A percentile compares a stretch with the other conserved stretches of the same genome.
phyloP scores from a whole-genome alignment of 2,888 invertebrate species.

The Petrolisthes cinctipes region DNA sequence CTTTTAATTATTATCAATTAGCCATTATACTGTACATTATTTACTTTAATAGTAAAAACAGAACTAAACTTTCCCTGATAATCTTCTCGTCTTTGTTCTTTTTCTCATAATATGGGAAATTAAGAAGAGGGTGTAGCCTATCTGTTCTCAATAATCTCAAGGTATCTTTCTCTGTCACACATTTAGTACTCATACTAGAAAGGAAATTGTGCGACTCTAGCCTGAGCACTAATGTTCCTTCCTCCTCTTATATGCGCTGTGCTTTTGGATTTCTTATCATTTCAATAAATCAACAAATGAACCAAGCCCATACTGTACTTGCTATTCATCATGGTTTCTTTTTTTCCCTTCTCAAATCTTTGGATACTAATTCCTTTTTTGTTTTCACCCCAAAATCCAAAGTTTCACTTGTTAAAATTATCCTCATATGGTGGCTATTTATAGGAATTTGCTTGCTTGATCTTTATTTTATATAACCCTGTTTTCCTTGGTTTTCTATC shows the following conservation, averaged over 20 bases:
- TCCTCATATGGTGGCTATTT: background rate
- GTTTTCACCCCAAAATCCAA: background rate
- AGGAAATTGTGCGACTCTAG: background rate
- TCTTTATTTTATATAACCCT: slow-evolving; percentile 4
- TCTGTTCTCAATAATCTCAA: slow-evolving; percentile 15
- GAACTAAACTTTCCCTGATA: too few relatives aligned
- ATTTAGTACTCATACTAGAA: slow-evolving; percentile 8
- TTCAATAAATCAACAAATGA: too few relatives aligned
- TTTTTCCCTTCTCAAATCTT: background rate
- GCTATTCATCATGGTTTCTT: background rate
- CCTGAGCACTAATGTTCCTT: background rate
- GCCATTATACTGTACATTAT: too few relatives aligned
- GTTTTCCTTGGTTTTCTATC: background rate
- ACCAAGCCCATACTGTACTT: background rate
- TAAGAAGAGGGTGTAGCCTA: background rate
- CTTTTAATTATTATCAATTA: too few relatives aligned
- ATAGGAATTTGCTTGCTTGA: background rate
- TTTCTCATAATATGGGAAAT: background rate
- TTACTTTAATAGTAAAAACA: too few relatives aligned
- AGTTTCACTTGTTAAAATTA: background rate
- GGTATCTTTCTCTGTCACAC: background rate
- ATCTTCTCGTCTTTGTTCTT: too few relatives aligned
- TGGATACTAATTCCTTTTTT: too few relatives aligned
- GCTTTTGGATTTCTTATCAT: too few relatives aligned
- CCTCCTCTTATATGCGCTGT: too few relatives aligned